Evolutionary conservation across 2,113 vertebrate genomes (phyloP).

Genomic region (Nycticorax nycticorax): DNA sequence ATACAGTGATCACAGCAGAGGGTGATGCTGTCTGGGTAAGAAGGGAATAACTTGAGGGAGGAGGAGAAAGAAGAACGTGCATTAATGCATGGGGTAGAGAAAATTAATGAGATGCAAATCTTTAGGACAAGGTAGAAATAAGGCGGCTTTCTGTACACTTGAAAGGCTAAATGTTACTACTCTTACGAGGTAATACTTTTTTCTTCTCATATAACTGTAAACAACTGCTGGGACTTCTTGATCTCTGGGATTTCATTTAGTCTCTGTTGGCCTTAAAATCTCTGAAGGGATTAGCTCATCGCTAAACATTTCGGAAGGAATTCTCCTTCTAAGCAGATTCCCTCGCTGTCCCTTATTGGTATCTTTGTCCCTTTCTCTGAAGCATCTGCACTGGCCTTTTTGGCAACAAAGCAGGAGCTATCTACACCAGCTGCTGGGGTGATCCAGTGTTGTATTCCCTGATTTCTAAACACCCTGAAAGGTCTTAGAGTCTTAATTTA

Average conservation of each 20-base stretch:
- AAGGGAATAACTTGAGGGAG: neutral
- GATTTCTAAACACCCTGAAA: neutral
- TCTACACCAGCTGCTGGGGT: neutral
- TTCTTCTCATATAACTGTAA: neutral
- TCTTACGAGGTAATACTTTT: neutral
- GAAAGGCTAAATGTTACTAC: neutral
- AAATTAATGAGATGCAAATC: neutral
- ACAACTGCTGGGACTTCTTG: neutral
- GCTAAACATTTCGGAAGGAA: neutral
- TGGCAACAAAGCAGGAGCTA: neutral
- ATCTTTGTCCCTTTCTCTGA: neutral
- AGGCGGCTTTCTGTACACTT: neutral
- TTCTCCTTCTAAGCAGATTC: neutral
- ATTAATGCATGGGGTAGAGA: neutral
- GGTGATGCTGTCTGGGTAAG: neutral
- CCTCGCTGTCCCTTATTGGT: neutral
- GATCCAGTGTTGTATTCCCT: neutral
- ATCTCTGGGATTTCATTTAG: neutral
- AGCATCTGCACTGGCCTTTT: neutral
- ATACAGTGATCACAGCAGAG: neutral
- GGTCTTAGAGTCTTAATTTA: neutral
- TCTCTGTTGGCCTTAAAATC: neutral
- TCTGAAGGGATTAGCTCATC: neutral
- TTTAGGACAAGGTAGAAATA: neutral
- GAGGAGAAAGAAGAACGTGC: neutral